Evolutionary conservation across 2,888 invertebrate genomes (phyloP).

Genomic region (Dryobotodes eremita): DNA sequence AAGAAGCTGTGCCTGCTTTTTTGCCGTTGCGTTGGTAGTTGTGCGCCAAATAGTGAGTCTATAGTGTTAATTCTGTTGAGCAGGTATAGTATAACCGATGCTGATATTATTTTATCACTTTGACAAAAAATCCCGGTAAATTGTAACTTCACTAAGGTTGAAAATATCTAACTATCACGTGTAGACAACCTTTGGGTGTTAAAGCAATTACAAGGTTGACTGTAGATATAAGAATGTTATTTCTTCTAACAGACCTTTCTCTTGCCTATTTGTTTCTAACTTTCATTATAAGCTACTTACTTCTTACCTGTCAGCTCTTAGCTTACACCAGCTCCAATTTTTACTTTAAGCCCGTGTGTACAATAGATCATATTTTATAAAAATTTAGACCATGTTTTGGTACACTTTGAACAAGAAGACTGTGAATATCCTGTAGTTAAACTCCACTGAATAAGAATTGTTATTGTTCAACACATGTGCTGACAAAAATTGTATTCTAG

Average conservation of each 20-base stretch:
- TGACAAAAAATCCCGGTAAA: background rate
- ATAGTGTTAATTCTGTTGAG: background rate
- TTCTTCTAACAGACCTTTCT: background rate
- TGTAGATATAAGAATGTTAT: background rate
- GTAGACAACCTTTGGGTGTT: background rate
- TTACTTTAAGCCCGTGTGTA: conserved; percentile 53
- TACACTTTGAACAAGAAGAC: conserved; percentile 49
- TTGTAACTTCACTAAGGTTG: background rate
- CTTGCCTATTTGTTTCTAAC: background rate
- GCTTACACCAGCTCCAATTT: conserved; percentile 19
- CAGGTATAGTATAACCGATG: background rate
- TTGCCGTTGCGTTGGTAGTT: too few species aligned
- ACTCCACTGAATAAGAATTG: conserved; percentile 43
- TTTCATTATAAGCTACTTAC: background rate
- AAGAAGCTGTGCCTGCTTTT: too few species aligned
- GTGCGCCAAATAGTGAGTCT: too few species aligned
- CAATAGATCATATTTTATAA: conserved; percentile 71
- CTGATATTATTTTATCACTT: background rate
- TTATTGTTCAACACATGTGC: conserved; percentile 43
- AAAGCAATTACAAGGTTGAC: background rate
- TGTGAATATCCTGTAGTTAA: conserved; percentile 33
- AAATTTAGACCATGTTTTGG: conserved; percentile 67
- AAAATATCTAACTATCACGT: background rate
- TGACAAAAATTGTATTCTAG: conserved; percentile 35
- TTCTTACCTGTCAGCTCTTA: background rate